A percentile compares a stretch with the other conserved stretches of the same genome.
These are phyloP conservation scores for Aurelia sp. DNA, from an alignment of 30 jellyfish, hydroid and myxozoan genomes.

Conservation along the genomic window DNA sequence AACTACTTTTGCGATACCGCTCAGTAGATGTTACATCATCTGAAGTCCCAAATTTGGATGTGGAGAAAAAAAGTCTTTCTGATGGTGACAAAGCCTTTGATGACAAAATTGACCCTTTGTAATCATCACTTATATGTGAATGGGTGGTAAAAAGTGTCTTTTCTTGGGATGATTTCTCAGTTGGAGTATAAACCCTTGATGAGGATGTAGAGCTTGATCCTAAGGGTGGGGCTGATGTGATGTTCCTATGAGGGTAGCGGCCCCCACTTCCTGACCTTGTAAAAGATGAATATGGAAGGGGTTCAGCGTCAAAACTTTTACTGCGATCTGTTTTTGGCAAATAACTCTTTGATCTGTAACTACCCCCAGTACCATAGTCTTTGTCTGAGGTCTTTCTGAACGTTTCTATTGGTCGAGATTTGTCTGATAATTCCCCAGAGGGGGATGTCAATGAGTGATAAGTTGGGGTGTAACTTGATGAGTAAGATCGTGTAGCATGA, in stretches of 20 bases:
- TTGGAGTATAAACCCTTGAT: constrained; percentile 31
- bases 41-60: neutral
- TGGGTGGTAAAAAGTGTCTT: neutral
- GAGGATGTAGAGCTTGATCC: constrained; percentile 58
- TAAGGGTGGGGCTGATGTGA: constrained; percentile 11
- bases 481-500: constrained; percentile 40
- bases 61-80: constrained; percentile 41
- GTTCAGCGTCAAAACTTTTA: constrained; percentile 60
- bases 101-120: constrained; percentile 28
- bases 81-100: constrained; percentile 32
- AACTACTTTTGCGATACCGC: constrained; percentile 29
- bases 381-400: constrained; percentile 6
- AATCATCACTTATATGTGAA: neutral
- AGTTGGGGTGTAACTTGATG: constrained; percentile 32
- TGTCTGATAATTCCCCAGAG: constrained; percentile 1
- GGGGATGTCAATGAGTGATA: constrained; percentile 1
- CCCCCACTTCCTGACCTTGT: constrained; percentile 68
- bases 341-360: constrained; percentile 17
- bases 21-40: neutral
- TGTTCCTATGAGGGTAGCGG: constrained; percentile 36
- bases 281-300: constrained; percentile 26
- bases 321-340: constrained; percentile 41
- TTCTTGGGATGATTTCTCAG: constrained; percentile 24
- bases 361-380: constrained; percentile 25
- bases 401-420: neutral